Evolutionary conservation across 2,113 vertebrate genomes (phyloP), one percentile per base, ranked within the genome.

Genomic region (Lophochroa leadbeateri): DNA sequence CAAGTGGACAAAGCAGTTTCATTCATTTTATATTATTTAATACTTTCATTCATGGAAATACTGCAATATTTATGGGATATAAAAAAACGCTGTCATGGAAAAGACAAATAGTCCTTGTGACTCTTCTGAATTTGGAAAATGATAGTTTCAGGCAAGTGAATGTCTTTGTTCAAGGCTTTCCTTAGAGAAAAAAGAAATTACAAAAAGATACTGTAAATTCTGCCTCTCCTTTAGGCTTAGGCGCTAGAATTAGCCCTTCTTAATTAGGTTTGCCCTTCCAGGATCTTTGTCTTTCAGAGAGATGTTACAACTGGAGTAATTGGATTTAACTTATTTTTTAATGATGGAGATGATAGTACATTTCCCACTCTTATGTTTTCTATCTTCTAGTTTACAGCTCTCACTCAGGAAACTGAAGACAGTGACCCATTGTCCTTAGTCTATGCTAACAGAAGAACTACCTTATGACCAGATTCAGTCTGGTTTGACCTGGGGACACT

Each of bases 21-120:
- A 70, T 80, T 86, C 37, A 12, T 92, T 94, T 79, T 91, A 7
- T 90, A 77, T 90, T 93, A 83, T 92, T 91, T 46, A 90, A 61
- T 83, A 50, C 6, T 71, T 77, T 74, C 46, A 58, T 92, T 43
- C 37, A 39, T n/a, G 23, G 52, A 86, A 82, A 65, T 37, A 37
- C 31, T 86, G 41, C n/a, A 93, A 49, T 90, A 92, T 58, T 96
- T 92, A 55, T 77, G 76, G 10, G 10, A 33, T 29, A n/a, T 74
- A n/a, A 64, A 74, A 75, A 44, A 65, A 7, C 0, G 0, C 16
- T 81, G n/a, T 46, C 10, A 44, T 57, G 31, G 28, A 87, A 87
- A 94, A 76, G 41, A 63, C 7, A 80, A 88, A 86, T 80, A 3
- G 2, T 67, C 41, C 37, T 80, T 85, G 28, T 70, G 46, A 70